Conservation (phyloP, 2,797 vertebrate genomes). For the Bryconaethiops microstoma region DNA sequence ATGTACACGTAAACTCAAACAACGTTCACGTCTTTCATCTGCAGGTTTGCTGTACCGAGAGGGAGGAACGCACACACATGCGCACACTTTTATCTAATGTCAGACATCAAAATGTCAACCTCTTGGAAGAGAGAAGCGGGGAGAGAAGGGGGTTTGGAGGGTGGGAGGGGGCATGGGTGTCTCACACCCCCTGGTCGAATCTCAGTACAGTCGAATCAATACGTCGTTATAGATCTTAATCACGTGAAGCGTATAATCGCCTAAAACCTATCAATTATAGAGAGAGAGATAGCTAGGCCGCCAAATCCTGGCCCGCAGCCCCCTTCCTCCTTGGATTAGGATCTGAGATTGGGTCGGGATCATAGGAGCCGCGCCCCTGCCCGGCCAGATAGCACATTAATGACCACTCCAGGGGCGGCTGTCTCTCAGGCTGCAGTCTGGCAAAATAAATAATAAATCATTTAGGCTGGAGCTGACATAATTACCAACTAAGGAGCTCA, state of each 20-base stretch:
- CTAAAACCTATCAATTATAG: constrained; percentile 85
- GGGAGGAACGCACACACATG: constrained; percentile 40
- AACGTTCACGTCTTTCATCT: constrained; percentile 56
- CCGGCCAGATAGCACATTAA: constrained; percentile 82
- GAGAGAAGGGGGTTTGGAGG: not conserved
- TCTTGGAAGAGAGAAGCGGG: constrained; percentile 54
- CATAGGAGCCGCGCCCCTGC: constrained; percentile 74
- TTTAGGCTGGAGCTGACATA: constrained; percentile 79
- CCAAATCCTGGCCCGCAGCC: constrained; percentile 83
- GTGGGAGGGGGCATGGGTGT: constrained; percentile 59
- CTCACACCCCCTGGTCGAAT: constrained; percentile 64
- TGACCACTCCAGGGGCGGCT: constrained; percentile 80
- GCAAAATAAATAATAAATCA: constrained; percentile 82
- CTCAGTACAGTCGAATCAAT: constrained; percentile 77
- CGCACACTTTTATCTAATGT: constrained; percentile 62
- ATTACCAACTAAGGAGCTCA: constrained; percentile 77
- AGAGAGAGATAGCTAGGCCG: constrained; percentile 68
- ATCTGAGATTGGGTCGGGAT: constrained; percentile 83
- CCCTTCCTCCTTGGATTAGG: constrained; percentile 83
- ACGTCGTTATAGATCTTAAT: constrained; percentile 84
- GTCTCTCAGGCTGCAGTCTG: constrained; percentile 76
- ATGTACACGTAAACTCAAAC: constrained; percentile 58
- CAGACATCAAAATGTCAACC: constrained; percentile 66
- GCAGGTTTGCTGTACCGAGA: constrained; percentile 43
- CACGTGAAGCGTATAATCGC: constrained; percentile 80